phyloP scores from a whole-genome alignment of 2,113 vertebrate species.

The Lycocorax pyrrhopterus region DNA sequence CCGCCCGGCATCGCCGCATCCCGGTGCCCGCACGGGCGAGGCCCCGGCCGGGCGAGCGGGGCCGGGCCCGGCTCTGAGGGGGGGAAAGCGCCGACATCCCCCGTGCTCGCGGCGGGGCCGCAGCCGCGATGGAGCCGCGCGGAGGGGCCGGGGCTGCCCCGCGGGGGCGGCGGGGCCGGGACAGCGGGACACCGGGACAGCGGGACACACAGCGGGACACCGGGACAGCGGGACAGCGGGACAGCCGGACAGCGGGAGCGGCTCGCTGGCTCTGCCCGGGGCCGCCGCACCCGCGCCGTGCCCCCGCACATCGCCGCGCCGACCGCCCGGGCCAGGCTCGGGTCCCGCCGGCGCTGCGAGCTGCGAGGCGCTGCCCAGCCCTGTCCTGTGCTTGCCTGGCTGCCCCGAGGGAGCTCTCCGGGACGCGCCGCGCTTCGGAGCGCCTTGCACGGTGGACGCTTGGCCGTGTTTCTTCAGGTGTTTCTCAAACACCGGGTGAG shows the following conservation, averaged over 20 bases:
- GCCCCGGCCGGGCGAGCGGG: background rate
- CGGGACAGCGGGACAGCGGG: no score
- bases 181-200: no score
- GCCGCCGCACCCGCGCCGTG: background rate
- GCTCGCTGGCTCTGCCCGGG: background rate
- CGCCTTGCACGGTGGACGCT: no score
- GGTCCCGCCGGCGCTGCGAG: background rate
- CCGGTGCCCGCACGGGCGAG: background rate
- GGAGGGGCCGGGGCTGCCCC: background rate
- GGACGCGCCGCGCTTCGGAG: background rate
- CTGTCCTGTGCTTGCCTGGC: background rate
- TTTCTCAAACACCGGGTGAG: background rate
- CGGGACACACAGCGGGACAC: no score
- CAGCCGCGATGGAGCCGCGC: background rate
- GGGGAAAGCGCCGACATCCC: background rate
- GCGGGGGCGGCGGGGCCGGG: background rate
- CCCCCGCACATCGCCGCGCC: no score
- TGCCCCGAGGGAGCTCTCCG: background rate
- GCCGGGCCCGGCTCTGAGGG: background rate
- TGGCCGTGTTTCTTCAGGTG: background rate
- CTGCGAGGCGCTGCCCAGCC: background rate
- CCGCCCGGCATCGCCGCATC: background rate
- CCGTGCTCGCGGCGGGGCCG: background rate
- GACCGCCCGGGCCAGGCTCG: background rate
- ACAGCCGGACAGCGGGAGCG: background rate